These are phyloP conservation scores for Eulacestoma nigropectus DNA, from an alignment of 2,113 vertebrate species.

Conservation along the genomic window DNA sequence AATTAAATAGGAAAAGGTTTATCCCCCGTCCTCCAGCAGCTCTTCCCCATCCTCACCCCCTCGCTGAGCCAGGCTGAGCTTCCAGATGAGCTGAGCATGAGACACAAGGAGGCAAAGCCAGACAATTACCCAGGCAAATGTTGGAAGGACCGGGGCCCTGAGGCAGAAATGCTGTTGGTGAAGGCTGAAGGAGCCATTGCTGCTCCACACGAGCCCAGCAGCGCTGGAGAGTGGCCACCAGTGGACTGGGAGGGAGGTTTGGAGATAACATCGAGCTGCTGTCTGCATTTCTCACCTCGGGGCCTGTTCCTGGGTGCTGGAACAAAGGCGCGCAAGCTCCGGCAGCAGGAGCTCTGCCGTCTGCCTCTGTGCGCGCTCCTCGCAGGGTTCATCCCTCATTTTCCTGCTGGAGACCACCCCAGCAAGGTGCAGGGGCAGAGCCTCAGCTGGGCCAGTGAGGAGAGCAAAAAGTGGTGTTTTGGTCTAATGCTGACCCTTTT, in stretches of 20 bases:
- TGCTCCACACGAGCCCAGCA: neutral
- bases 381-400: neutral
- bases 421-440: neutral
- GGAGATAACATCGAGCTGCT: constrained; percentile 69
- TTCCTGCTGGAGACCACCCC: neutral
- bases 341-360: constrained; percentile 59
- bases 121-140: constrained; percentile 69
- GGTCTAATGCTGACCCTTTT: neutral
- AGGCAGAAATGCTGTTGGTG: constrained; percentile 66
- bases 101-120: constrained; percentile 55
- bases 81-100: constrained; percentile 45
- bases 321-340: constrained; percentile 66
- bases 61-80: constrained; percentile 35
- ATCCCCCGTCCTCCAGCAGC: neutral
- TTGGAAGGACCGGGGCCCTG: constrained; percentile 65
- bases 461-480: neutral
- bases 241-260: constrained; percentile 64
- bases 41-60: constrained; percentile 35
- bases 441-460: neutral
- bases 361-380: constrained; percentile 27
- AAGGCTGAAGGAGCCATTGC: constrained; percentile 56
- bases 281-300: constrained; percentile 66
- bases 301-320: constrained; percentile 52
- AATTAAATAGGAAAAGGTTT: constrained; percentile 3
- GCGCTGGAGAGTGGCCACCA: constrained; percentile 65